These are phyloP conservation scores for Pyrochroa serraticornis DNA, from an alignment of 2,888 invertebrate genomes.

Conservation along the genomic window DNA sequence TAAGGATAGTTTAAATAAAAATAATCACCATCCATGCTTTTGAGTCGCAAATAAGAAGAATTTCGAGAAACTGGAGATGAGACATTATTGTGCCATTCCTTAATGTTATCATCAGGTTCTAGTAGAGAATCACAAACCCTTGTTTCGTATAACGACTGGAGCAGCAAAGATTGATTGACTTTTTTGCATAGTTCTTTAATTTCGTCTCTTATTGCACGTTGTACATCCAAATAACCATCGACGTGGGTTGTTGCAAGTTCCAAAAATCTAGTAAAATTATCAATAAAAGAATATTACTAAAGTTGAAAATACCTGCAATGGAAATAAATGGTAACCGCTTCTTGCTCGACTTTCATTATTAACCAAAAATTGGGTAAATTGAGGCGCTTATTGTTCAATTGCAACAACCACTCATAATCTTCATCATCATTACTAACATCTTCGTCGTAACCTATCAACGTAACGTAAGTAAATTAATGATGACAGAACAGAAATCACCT, in stretches of 20 bases:
- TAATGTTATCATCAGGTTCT: slow-evolving; percentile 64
- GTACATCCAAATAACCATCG: slow-evolving; percentile 60
- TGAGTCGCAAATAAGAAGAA: slow-evolving; percentile 49
- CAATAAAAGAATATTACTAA: slow-evolving; percentile 21
- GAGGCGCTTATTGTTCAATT: slow-evolving; percentile 61
- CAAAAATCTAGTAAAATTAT: slow-evolving; percentile 56
- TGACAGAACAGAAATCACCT: slow-evolving; percentile 36
- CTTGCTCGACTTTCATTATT: slow-evolving; percentile 65
- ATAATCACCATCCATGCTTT: slow-evolving; percentile 52
- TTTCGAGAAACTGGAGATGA: slow-evolving; percentile 46
- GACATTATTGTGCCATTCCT: slow-evolving; percentile 46
- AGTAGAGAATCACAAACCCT: slow-evolving; percentile 69
- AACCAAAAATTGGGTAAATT: slow-evolving; percentile 74
- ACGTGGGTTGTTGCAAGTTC: slow-evolving; percentile 62
- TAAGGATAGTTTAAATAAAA: background rate
- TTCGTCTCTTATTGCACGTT: slow-evolving; percentile 61
- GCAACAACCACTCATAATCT: slow-evolving; percentile 64
- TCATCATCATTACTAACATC: slow-evolving; percentile 68
- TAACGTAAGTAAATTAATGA: background rate
- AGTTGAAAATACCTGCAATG: slow-evolving; percentile 64
- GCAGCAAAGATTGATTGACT: slow-evolving; percentile 72
- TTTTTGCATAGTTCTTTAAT: slow-evolving; percentile 66
- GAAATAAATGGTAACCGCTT: slow-evolving; percentile 68
- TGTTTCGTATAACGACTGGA: slow-evolving; percentile 72
- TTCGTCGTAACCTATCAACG: slow-evolving; percentile 63